Conservation (phyloP, 1,140 invertebrate species). For the Trissolcus basalis region DNA sequence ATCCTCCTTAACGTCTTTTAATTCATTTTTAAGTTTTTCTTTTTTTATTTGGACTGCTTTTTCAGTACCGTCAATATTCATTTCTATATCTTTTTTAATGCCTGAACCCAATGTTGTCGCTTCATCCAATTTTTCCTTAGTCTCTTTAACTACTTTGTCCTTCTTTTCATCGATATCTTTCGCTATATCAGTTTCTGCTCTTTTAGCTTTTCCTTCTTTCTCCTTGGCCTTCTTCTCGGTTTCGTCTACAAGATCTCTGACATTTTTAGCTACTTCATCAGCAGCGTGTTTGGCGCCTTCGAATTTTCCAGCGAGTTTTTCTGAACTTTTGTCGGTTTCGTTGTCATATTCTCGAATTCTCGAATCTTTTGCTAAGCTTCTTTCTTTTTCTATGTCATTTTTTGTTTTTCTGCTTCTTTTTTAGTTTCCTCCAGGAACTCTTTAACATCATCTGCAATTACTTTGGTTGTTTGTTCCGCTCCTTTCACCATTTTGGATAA, state of each 20-base stretch:
- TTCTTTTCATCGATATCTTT: conserved; percentile 42
- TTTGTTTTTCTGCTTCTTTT: conserved; percentile 2
- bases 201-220: not conserved
- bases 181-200: conserved; percentile 14
- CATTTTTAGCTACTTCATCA: conserved; percentile 39
- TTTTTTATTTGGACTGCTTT: no score
- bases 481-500: conserved; percentile 63
- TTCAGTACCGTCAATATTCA: no score
- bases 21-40: conserved; percentile 4
- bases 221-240: conserved; percentile 2
- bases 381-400: not conserved
- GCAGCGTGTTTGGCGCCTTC: conserved; percentile 61
- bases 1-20: not conserved
- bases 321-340: conserved; percentile 62
- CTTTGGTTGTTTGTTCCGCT: conserved; percentile 51
- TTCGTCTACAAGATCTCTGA: conserved; percentile 20
- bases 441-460: conserved; percentile 35
- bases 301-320: conserved; percentile 63
- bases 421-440: conserved; percentile 60
- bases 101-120: no score
- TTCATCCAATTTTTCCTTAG: conserved; percentile 6
- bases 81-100: no score
- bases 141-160: conserved; percentile 47
- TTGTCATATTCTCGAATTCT: not conserved
- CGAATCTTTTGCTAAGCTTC: not conserved